These are phyloP conservation scores for Siniperca scherzeri DNA, from an alignment of 2,797 vertebrate genomes.

Conservation along the genomic window DNA sequence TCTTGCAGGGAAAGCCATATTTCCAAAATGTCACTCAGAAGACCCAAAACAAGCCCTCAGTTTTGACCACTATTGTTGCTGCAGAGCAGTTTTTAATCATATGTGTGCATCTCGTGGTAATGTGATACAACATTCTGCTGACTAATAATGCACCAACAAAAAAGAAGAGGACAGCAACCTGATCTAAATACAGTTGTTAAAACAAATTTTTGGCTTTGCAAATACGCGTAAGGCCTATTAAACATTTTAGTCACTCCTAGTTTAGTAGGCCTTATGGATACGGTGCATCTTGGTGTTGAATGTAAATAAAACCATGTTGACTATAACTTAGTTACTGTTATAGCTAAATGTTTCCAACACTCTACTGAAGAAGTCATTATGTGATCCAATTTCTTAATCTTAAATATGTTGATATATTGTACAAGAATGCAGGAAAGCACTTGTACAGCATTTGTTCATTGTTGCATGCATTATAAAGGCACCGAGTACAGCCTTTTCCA, in stretches of 20 bases:
- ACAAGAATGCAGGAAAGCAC: not conserved
- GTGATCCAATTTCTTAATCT: not conserved
- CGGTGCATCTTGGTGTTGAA: not conserved
- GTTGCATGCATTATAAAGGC: not conserved
- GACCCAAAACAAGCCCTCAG: not conserved
- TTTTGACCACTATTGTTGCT: not conserved
- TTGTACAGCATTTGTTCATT: no score
- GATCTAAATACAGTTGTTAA: not conserved
- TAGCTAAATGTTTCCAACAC: not conserved
- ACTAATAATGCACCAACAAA: not conserved
- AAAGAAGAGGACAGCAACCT: not conserved
- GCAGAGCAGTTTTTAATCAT: not conserved
- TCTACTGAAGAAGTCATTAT: not conserved
- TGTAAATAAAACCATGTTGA: constrained; percentile 47
- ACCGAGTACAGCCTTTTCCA: not conserved
- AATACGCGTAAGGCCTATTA: not conserved
- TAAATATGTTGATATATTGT: not conserved
- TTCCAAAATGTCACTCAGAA: not conserved
- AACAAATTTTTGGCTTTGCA: not conserved
- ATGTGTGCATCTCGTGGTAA: not conserved
- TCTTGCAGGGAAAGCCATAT: not conserved
- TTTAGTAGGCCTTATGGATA: not conserved
- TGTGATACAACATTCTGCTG: not conserved
- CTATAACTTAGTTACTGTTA: not conserved
- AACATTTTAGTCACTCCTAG: not conserved